phyloP scores from a whole-genome alignment of 2,113 vertebrate genomes.

The Laticauda laticaudata region DNA sequence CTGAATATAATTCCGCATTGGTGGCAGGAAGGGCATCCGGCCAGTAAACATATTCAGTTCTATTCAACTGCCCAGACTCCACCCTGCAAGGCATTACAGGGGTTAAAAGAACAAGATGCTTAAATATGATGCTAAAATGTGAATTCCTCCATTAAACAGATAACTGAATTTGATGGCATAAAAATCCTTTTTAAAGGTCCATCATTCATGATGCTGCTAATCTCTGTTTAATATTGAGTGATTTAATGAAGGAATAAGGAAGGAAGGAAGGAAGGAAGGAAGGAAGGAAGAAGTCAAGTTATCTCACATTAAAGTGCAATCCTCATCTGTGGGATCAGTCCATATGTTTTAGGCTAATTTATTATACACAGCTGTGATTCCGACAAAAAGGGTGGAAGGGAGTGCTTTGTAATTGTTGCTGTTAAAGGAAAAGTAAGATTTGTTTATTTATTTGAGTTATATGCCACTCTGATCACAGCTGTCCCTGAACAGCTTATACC shows the following conservation, averaged over 20 bases:
- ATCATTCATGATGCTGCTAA: background rate
- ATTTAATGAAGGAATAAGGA: background rate
- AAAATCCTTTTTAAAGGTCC: background rate
- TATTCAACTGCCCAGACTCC: no score
- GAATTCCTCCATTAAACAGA: background rate
- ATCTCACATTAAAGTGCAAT: background rate
- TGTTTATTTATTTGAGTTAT: background rate
- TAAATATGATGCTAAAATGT: background rate
- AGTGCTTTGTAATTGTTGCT: background rate
- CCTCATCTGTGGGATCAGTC: background rate
- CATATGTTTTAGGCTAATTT: no score
- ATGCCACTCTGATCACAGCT: background rate
- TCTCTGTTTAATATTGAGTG: background rate
- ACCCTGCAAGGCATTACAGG: no score
- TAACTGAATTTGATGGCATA: background rate
- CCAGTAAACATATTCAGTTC: no score
- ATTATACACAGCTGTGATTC: background rate
- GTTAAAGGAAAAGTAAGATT: background rate
- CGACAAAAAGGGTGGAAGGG: background rate
- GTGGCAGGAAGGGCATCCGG: no score
- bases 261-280: no score
- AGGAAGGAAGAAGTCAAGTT: background rate
- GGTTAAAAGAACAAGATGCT: no score
- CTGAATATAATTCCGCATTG: no score
- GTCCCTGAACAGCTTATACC: background rate